Evolutionary conservation across 2,888 invertebrate species (phyloP).

Genomic region (Venustoraphidia nigricollis): DNA sequence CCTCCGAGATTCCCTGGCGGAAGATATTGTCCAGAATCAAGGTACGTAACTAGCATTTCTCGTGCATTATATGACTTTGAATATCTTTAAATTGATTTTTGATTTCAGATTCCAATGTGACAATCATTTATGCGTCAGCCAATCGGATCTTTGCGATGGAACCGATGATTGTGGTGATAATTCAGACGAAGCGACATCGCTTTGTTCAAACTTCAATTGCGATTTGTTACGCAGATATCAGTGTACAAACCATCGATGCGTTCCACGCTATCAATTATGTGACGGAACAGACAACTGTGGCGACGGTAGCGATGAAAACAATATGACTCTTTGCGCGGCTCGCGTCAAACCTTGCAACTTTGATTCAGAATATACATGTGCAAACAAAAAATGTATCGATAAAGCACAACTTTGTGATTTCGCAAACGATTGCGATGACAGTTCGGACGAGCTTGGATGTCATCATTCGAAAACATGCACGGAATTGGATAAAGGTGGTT

Average conservation of each 20-base stretch:
- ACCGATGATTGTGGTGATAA: conserved; percentile 86
- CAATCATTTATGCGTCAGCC: conserved; percentile 82
- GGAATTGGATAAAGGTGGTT: conserved; percentile 54
- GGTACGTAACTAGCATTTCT: conserved; percentile 20
- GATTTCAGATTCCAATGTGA: conserved; percentile 66
- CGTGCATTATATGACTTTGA: not conserved
- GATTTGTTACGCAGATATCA: conserved; percentile 73
- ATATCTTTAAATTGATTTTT: not conserved
- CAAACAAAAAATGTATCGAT: conserved; percentile 73
- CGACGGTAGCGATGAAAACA: conserved; percentile 90
- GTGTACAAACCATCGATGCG: conserved; percentile 78
- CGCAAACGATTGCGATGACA: conserved; percentile 81
- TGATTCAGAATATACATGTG: conserved; percentile 71
- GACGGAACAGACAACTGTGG: conserved; percentile 88
- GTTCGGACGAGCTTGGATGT: conserved; percentile 81
- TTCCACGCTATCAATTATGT: conserved; percentile 74
- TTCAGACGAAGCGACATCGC: conserved; percentile 67
- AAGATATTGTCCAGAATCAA: conserved; percentile 72
- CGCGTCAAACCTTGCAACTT: conserved; percentile 62
- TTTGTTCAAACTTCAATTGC: conserved; percentile 76
- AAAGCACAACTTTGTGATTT: conserved; percentile 70
- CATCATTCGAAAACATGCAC: conserved; percentile 50
- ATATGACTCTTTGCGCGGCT: conserved; percentile 75
- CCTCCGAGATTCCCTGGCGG: conserved; percentile 78
- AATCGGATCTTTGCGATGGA: conserved; percentile 84